Percentiles rank a stretch among this genome's conserved stretches.
These are phyloP conservation scores for Clusia tigrina DNA, from an alignment of 2,888 invertebrate genomes.

Conservation along the genomic window DNA sequence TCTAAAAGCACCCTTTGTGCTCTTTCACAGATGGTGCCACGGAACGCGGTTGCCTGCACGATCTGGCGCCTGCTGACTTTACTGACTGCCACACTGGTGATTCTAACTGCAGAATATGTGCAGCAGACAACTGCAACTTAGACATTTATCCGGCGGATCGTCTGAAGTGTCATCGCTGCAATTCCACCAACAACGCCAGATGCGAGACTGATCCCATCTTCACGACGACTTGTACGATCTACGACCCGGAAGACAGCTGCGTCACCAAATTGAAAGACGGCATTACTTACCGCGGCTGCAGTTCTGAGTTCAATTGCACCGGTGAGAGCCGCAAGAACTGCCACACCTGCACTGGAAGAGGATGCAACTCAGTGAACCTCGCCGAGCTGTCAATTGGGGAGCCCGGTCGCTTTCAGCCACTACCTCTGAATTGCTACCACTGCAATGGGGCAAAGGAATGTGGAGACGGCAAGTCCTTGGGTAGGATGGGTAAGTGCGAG, in stretches of 20 bases:
- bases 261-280: constrained; percentile 36
- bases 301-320: constrained; percentile 8
- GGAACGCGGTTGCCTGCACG: constrained; percentile 40
- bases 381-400: constrained; percentile 31
- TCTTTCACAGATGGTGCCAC: constrained; percentile 40
- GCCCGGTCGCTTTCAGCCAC: constrained; percentile 38
- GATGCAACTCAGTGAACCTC: constrained; percentile 37
- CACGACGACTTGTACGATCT: constrained; percentile 36
- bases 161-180: constrained; percentile 41
- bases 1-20: neutral
- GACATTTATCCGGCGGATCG: constrained; percentile 37
- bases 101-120: constrained; percentile 35
- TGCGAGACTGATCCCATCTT: constrained; percentile 35
- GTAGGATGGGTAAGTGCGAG: constrained; percentile 25
- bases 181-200: constrained; percentile 29
- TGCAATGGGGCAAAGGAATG: constrained; percentile 39
- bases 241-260: constrained; percentile 35
- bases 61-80: constrained; percentile 32
- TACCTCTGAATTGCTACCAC: constrained; percentile 42
- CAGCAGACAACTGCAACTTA: constrained; percentile 36
- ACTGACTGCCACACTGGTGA: constrained; percentile 34
- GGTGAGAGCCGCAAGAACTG: constrained; percentile 37
- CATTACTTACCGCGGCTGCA: constrained; percentile 42
- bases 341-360: constrained; percentile 38
- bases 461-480: no score